Evolutionary conservation across 2,797 vertebrate genomes (phyloP), one percentile per base, ranked within the genome.

Genomic region (Cottoperca gobio): DNA sequence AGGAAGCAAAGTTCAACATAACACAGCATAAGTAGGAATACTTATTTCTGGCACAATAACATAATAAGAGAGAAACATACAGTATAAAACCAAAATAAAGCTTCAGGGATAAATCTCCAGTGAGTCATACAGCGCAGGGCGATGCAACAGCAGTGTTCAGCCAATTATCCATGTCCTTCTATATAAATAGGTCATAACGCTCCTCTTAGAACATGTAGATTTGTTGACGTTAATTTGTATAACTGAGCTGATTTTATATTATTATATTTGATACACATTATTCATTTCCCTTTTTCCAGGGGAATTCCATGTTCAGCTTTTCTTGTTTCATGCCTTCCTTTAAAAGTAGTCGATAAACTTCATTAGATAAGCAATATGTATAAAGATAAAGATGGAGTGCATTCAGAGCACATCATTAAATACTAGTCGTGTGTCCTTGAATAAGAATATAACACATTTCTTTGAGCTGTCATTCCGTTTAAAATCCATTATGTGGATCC

Each of bases 1-100:
- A 33, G 31, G 31, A 33, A 8, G 31, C 33, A 37, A 8, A n/a
- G 21, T 12, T 14, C 11, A 39, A 37, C 21, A 5, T 14, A 40
- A 42, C 53, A 53, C 14, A 43, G 46, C 37, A 33, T 4, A 19
- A 26, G 19, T 10, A 6, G 35, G 26, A 62, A 54, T 40, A 39
- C 16, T 14, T 39, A 24, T 46, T 54, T 64, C 26, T 53, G 46
- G n/a, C 40, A 53, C 19, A 23, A 13, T 55, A 19, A 52, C 1
- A 1, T 21, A 50, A 43, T 2, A 14, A n/a, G 7, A 45, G 9
- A 53, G 21, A 67, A 43, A 7, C 11, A 13, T 35, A 17, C 14
- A 24, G 60, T 3, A 23, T 17, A 35, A 33, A 69, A 61, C 49
- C 11, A 24, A 46, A 65, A 35, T 6, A 77, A 74, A 58, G 59